phyloP scores from a whole-genome alignment of 2,797 vertebrate genomes.

The Loris lydekkerianus region DNA sequence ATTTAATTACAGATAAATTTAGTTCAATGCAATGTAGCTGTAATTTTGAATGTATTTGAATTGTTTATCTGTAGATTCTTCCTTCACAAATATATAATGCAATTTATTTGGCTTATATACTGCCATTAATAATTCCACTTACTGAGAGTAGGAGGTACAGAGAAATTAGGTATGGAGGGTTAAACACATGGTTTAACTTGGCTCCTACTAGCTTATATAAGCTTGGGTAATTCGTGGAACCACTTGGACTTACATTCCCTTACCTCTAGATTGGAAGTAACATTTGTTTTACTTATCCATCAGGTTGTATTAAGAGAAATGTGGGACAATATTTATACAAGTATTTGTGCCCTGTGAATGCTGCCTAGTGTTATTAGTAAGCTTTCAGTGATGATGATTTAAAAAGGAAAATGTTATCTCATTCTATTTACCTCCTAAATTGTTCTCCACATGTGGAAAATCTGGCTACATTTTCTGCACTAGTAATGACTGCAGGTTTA shows the following conservation, averaged over 20 bases:
- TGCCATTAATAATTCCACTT: not conserved
- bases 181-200: not conserved
- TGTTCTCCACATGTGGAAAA: conserved; percentile 14
- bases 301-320: not conserved
- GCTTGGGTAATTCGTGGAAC: not conserved
- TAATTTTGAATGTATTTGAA: conserved; percentile 19
- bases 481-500: conserved; percentile 24
- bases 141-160: not conserved
- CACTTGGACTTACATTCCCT: not conserved
- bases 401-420: conserved; percentile 15
- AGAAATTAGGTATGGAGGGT: not conserved
- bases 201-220: not conserved
- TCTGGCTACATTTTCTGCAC: not conserved
- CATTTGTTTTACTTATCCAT: not conserved
- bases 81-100: not conserved
- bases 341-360: not conserved
- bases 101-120: not conserved
- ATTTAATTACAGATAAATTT: conserved; percentile 36
- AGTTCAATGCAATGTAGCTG: not conserved
- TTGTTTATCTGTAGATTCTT: conserved; percentile 6
- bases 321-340: not conserved
- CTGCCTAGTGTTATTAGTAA: not conserved
- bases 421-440: conserved; percentile 48
- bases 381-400: conserved; percentile 29
- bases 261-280: not conserved